A percentile compares a stretch with the other conserved stretches of the same genome.
phyloP scores from a whole-genome alignment of 2,888 invertebrate genomes.

The Orchestes rusci region DNA sequence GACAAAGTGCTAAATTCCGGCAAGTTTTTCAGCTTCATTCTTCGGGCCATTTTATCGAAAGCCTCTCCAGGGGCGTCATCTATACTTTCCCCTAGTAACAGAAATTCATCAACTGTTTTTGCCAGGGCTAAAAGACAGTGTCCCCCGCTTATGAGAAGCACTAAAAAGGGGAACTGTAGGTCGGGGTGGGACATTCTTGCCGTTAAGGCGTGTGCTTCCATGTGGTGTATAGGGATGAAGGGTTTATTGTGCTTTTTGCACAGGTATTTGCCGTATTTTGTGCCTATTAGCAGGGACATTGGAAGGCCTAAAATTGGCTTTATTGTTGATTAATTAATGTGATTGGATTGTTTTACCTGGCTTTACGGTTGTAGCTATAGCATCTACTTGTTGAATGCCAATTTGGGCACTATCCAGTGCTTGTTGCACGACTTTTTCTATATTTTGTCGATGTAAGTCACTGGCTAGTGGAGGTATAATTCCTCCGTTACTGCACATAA shows the following conservation, averaged over 20 bases:
- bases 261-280: slow-evolving; percentile 73
- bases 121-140: slow-evolving; percentile 79
- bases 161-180: slow-evolving; percentile 80
- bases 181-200: slow-evolving; percentile 64
- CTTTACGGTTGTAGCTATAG: slow-evolving; percentile 84
- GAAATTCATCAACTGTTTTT: slow-evolving; percentile 64
- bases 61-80: slow-evolving; percentile 93
- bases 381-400: slow-evolving; percentile 62
- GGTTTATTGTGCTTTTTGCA: slow-evolving; percentile 63
- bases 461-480: slow-evolving; percentile 84
- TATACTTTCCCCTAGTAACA: slow-evolving; percentile 67
- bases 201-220: slow-evolving; percentile 96
- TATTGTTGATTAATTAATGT: neutral
- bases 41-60: slow-evolving; percentile 76
- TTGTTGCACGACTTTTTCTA: slow-evolving; percentile 62
- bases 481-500: slow-evolving; percentile 64
- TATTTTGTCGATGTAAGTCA: slow-evolving; percentile 71
- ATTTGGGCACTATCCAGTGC: slow-evolving; percentile 58
- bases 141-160: slow-evolving; percentile 87
- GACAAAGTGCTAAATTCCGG: slow-evolving; percentile 63
- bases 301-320: slow-evolving; percentile 53
- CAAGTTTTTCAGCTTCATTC: slow-evolving; percentile 73
- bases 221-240: slow-evolving; percentile 94
- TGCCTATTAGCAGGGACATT: slow-evolving; percentile 71
- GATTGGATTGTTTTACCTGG: slow-evolving; percentile 51